Evolutionary conservation across 2,888 invertebrate genomes (phyloP).

Genomic region (Drosophila eohydei): DNA sequence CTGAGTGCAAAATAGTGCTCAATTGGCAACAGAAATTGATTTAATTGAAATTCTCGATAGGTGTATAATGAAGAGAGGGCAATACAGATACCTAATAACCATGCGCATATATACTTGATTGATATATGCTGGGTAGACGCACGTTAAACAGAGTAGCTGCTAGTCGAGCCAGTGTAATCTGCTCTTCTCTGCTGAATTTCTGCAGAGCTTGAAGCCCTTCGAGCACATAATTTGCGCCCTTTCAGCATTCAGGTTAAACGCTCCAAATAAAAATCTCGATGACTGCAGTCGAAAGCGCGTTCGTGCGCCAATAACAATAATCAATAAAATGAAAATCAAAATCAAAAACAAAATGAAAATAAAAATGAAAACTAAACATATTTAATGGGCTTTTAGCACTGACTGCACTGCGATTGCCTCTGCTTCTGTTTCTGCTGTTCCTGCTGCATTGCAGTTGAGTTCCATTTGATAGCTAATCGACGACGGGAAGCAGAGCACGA

Average conservation of each 20-base stretch:
- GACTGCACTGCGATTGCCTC: conserved; percentile 12
- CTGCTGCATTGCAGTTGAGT: conserved; percentile 43
- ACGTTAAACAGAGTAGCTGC: not conserved
- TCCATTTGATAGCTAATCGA: conserved; percentile 44
- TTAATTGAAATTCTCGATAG: not conserved
- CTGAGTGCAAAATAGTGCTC: conserved; percentile 25
- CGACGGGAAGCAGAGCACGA: conserved; percentile 27
- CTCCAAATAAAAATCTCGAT: conserved; percentile 19
- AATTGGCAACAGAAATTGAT: conserved; percentile 17
- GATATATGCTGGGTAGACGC: not conserved
- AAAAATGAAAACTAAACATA: conserved; percentile 46
- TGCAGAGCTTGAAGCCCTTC: not conserved
- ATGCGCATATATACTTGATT: not conserved
- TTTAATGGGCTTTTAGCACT: conserved; percentile 46
- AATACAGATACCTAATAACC: not conserved
- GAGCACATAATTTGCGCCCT: conserved; percentile 4
- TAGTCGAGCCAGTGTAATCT: not conserved
- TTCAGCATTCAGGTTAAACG: conserved; percentile 16
- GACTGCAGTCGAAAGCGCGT: not conserved
- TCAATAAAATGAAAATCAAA: conserved; percentile 43
- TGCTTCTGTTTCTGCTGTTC: not conserved
- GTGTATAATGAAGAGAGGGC: not conserved
- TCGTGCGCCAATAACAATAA: conserved; percentile 47
- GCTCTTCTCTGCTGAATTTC: not conserved
- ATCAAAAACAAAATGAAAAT: conserved; percentile 7